Base-by-base conservation (phyloP, 1,140 invertebrate species). In the Papilio aristodemus region DNA sequence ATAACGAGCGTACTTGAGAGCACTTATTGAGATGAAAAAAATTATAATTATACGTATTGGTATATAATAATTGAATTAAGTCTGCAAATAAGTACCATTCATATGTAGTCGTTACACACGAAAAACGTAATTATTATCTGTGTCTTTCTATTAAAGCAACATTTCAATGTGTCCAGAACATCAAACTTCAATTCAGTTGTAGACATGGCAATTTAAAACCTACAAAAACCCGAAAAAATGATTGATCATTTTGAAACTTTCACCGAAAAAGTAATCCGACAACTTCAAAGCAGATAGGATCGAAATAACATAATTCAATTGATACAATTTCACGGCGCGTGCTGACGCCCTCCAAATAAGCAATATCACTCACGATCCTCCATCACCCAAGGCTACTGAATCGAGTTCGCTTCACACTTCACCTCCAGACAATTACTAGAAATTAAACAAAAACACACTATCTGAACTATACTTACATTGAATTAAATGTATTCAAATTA, bases 321-420 rank as follows among this genome's bases (percentile, higher is more conserved):
- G 22, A 64, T 25, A 64, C 43, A 41, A 64, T 64, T 64, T 43
- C 17, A 14, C 10, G 58, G 58, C 32, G 10, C 39, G 27, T 14
- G 59, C 59, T 32, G 25, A 41, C 63, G 22, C 60, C 17, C 63
- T 22, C 63, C 8, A 50, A 66, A 66, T 66, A 66, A 66, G 63
- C 63, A 66, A 66, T 66, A 66, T 50, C 39, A 25, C 39, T 19
- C 63, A 66, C 25, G 13, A 46, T 6, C 9, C n/a, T 59, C 27
- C 27, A 50, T 50, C 43, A 37, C 41, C 63, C 25, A 46, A 13
- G 41, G 25, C 41, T 39, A 43, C 10, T 10, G 7, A 66, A 46
- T 46, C 27, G 43, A 25, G 63, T 66, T 66, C 32, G 41, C 63
- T 17, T 8, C 63, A n/a, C 27, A 22, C 11, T 54, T 22, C 19